phyloP scores from a whole-genome alignment of 23 tunicate genomes.

The Styela plicata region DNA sequence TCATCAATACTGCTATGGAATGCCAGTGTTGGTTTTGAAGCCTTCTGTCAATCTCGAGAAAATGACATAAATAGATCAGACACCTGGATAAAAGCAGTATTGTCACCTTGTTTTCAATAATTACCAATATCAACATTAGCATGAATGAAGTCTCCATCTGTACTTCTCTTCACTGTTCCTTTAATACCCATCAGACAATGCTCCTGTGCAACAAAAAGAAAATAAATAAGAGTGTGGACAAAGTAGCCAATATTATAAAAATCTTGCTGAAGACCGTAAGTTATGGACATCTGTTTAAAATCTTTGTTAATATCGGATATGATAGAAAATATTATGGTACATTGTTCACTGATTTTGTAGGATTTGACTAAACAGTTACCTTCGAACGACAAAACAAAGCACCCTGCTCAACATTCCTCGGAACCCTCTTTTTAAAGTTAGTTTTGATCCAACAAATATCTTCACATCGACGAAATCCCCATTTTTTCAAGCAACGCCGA shows the following conservation, averaged over 20 bases:
- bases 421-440: slow-evolving; percentile 44
- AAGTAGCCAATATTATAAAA: neutral
- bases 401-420: slow-evolving; percentile 34
- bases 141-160: slow-evolving; percentile 96
- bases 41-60: too few species aligned
- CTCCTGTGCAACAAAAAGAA: slow-evolving; percentile 34
- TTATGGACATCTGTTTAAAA: neutral
- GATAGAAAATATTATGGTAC: too few species aligned
- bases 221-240: neutral
- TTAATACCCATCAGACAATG: slow-evolving; percentile 97
- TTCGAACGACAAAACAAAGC: slow-evolving; percentile 75
- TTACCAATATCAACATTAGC: slow-evolving; percentile 93
- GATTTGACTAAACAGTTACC: too few species aligned
- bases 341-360: too few species aligned
- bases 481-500: slow-evolving; percentile 71
- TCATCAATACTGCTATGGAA: too few species aligned
- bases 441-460: slow-evolving; percentile 99
- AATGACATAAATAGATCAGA: too few species aligned
- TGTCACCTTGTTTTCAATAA: neutral
- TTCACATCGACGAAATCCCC: slow-evolving; percentile 96
- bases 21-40: too few species aligned
- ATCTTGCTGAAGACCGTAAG: neutral
- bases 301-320: too few species aligned
- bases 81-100: too few species aligned
- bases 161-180: slow-evolving; percentile 85